Evolutionary conservation across 2,888 invertebrate genomes (phyloP).

Genomic region (Ramazzottius varieornatus): DNA sequence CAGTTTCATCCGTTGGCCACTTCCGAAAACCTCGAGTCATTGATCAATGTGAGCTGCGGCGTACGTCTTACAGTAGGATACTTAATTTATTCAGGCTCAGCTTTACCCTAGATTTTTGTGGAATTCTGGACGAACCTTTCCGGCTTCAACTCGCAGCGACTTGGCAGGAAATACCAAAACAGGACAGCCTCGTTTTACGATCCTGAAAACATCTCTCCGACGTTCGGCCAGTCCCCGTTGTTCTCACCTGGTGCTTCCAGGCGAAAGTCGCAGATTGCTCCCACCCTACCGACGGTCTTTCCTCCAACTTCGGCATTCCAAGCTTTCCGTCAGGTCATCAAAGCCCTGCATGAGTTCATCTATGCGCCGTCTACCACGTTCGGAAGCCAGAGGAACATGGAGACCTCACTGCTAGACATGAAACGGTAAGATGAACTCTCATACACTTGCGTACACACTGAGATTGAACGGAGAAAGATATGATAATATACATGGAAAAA

Average conservation of each 20-base stretch:
- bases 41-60: neutral
- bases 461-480: too few species aligned
- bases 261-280: neutral
- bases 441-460: too few species aligned
- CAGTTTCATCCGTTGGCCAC: neutral
- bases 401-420: neutral
- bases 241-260: neutral
- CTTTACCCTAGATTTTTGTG: neutral
- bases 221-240: neutral
- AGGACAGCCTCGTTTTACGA: neutral
- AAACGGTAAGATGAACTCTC: neutral
- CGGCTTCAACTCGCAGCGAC: neutral
- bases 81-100: too few species aligned
- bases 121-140: neutral
- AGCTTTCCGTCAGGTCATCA: neutral
- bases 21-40: neutral
- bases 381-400: neutral
- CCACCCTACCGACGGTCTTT: neutral
- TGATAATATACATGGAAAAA: too few species aligned
- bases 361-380: neutral
- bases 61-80: too few species aligned
- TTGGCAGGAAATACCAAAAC: neutral
- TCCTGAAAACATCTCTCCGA: neutral
- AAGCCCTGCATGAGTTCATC: neutral
- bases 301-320: neutral